These are phyloP conservation scores for Diceros bicornis DNA, from an alignment of 2,797 vertebrate genomes.

Conservation along the genomic window DNA sequence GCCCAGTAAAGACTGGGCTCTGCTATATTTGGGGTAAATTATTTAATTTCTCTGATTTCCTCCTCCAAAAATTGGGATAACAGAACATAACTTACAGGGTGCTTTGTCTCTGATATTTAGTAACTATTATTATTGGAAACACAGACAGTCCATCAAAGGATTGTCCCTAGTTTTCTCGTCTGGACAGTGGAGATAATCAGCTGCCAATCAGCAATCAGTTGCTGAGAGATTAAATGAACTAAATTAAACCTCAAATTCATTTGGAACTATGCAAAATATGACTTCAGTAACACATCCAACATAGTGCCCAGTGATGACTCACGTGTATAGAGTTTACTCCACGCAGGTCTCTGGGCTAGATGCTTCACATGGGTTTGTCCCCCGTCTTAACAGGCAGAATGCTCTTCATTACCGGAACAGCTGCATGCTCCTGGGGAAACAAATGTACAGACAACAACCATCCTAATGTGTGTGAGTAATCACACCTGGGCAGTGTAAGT, in stretches of 20 bases:
- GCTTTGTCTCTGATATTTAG: background rate
- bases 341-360: background rate
- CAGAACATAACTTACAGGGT: background rate
- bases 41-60: slow-evolving; percentile 33
- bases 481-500: background rate
- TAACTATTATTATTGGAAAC: background rate
- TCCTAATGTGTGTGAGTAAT: background rate
- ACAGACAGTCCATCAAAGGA: background rate
- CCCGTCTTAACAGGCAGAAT: background rate
- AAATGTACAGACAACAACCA: background rate
- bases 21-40: background rate
- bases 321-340: background rate
- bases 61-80: background rate
- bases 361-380: background rate
- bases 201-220: background rate
- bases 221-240: background rate
- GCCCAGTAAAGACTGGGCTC: background rate
- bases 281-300: background rate
- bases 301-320: background rate
- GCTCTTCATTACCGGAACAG: background rate
- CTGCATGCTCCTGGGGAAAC: background rate
- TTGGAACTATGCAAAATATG: background rate
- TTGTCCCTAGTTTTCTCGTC: background rate
- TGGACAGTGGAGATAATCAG: background rate
- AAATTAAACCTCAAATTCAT: background rate